These are phyloP conservation scores for Venustoraphidia nigricollis DNA, from an alignment of 2,888 invertebrate species.

Conservation along the genomic window DNA sequence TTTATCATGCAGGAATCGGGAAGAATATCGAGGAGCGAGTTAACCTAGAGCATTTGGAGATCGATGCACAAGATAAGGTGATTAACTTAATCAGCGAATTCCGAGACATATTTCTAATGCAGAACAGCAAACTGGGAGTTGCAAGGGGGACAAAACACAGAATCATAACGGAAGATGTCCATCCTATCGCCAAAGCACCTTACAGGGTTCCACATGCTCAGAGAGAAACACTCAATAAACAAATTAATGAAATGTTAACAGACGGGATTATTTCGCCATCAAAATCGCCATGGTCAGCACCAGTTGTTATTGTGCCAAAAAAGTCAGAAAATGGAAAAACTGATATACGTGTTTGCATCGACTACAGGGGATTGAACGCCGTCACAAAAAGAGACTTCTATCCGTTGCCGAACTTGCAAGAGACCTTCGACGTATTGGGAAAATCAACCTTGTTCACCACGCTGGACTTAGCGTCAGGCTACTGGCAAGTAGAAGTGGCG, in stretches of 20 bases:
- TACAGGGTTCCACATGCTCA: too few species aligned
- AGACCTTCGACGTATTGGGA: conserved; percentile 16
- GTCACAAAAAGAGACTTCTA: conserved; percentile 16
- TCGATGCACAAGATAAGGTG: too few species aligned
- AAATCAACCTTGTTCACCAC: conserved; percentile 14
- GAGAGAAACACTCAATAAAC: conserved; percentile 8
- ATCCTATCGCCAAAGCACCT: conserved; percentile 7
- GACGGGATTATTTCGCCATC: conserved; percentile 15
- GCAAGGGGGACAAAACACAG: conserved; percentile 2
- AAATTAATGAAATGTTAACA: conserved; percentile 14
- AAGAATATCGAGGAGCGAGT: too few species aligned
- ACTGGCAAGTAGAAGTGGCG: conserved; percentile 18
- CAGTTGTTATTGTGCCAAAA: conserved; percentile 21
- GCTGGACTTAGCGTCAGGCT: conserved; percentile 18
- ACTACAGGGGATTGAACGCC: conserved; percentile 17
- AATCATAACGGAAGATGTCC: conserved; percentile 6
- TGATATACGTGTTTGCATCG: conserved; percentile 15
- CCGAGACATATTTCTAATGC: conserved; percentile 2
- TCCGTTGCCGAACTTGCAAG: conserved; percentile 18
- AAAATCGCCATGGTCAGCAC: conserved; percentile 19
- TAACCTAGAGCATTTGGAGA: too few species aligned
- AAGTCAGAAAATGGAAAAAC: conserved; percentile 13
- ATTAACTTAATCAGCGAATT: not conserved
- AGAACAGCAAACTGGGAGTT: conserved; percentile 1
- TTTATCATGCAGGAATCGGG: too few species aligned